phyloP scores from a whole-genome alignment of 2,797 vertebrate species.

The Lacerta bilineata region DNA sequence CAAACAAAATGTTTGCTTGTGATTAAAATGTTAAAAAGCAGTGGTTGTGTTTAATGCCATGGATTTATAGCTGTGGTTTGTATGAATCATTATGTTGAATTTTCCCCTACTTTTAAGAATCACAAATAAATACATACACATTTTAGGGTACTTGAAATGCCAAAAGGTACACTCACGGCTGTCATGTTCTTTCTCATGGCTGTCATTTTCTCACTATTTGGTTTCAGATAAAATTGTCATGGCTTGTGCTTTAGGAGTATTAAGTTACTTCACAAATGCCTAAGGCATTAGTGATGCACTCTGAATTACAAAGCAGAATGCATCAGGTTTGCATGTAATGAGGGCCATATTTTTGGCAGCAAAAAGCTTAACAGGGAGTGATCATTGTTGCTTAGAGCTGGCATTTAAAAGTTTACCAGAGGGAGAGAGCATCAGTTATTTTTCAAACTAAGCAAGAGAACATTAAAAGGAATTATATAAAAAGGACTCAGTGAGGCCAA shows the following conservation, averaged over 20 bases:
- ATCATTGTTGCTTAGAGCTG: constrained; percentile 19
- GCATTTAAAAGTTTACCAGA: constrained; percentile 18
- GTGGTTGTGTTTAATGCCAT: background rate
- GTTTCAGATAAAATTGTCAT: background rate
- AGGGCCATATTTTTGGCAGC: constrained; percentile 37
- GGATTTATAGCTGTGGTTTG: background rate
- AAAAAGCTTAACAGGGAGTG: background rate
- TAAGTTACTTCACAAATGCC: constrained; percentile 32
- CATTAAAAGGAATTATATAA: constrained; percentile 7
- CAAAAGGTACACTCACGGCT: background rate
- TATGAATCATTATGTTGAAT: background rate
- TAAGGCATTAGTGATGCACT: constrained; percentile 41
- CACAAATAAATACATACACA: constrained; percentile 45
- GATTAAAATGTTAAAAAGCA: background rate
- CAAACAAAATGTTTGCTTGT: background rate
- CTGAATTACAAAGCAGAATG: constrained; percentile 37
- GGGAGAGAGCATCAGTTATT: constrained; percentile 14
- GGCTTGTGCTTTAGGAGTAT: constrained; percentile 9
- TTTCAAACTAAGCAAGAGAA: constrained; percentile 42
- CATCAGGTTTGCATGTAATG: constrained; percentile 48
- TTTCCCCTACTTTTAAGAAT: constrained; percentile 9
- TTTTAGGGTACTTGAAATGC: constrained; percentile 33
- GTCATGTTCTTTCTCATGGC: background rate
- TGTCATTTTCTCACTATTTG: background rate
- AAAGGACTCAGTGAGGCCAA: constrained; percentile 44